Base-by-base conservation (phyloP, 2,888 invertebrate species). In the Torymus aiolomorphi region DNA sequence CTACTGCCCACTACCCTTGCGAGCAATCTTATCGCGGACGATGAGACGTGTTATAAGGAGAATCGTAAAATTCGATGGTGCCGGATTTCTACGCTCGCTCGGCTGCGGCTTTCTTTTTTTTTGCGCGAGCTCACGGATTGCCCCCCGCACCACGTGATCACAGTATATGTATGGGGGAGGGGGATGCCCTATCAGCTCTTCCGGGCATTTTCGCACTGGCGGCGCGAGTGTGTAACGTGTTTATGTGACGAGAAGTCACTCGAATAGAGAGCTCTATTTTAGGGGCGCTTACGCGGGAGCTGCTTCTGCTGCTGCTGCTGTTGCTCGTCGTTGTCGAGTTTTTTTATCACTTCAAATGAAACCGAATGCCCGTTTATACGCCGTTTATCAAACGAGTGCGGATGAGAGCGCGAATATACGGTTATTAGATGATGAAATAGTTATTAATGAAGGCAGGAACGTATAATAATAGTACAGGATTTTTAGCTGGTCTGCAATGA, bases 51-150 rank as follows among this genome's bases (percentile, higher is more conserved):
- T 20, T 54, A n/a, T 52, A 54, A 62, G 18, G 20, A 52, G 51
- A 61, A 24, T 80, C 76, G 73, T 80, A 70, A 80, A 80, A 80
- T 77, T 70, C 76, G 70, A 77, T 77, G 75, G 72, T 56, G 24
- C 49, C 3, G 62, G 59, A 69, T 78, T 62, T 62, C 67, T 59
- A 13, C 20, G 13, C n/a, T 20, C 49, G n/a, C 8, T 2, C 11
- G 20, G 11, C 13, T 18, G 24, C 14, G 5, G 24, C 31, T 52
- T 31, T 16, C 12, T n/a, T 69, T 12, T 57, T 52, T 42, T 57
- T 12, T 20, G 2, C 51, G 61, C 51, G 31, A 18, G 5, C 51
- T 2, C 24, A 24, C 62, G 62, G 24, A 31, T 1, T 61, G 51
- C 20, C n/a, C 2, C 18, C 14, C 12, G 14, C 51, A 49, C 18